Conservation (phyloP, 2,888 invertebrate species). For the Campaea margaritaria region DNA sequence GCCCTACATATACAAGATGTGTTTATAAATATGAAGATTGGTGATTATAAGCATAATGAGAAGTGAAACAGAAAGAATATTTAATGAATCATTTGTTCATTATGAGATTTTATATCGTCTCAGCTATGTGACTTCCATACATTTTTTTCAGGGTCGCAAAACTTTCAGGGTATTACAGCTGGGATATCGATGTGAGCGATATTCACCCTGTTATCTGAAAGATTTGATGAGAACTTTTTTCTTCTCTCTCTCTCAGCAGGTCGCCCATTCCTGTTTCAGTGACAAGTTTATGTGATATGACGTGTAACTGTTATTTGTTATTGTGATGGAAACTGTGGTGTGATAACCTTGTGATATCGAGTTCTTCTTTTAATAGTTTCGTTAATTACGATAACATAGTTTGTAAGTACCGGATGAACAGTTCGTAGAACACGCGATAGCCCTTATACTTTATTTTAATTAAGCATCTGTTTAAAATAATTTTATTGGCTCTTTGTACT, state of each 20-base stretch:
- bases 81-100: no score
- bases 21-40: not conserved
- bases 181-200: not conserved
- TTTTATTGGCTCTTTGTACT: constrained; percentile 79
- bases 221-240: not conserved
- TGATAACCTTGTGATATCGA: constrained; percentile 79
- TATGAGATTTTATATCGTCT: no score
- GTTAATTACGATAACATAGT: constrained; percentile 59
- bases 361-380: constrained; percentile 55
- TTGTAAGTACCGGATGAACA: constrained; percentile 66
- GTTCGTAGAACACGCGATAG: constrained; percentile 82
- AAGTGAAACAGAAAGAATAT: not conserved
- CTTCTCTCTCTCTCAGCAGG: constrained; percentile 12
- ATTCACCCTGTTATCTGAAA: constrained; percentile 7
- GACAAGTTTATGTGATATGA: constrained; percentile 43
- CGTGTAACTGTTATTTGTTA: constrained; percentile 25
- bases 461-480: constrained; percentile 54
- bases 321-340: constrained; percentile 48
- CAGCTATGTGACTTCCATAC: no score
- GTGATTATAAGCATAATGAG: not conserved
- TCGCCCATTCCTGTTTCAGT: constrained; percentile 20
- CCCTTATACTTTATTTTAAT: constrained; percentile 54
- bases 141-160: not conserved
- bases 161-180: not conserved
- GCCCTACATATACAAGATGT: constrained; percentile 1